Conservation (phyloP, 2,113 vertebrate species). For the Ginglymostoma cirratum region DNA sequence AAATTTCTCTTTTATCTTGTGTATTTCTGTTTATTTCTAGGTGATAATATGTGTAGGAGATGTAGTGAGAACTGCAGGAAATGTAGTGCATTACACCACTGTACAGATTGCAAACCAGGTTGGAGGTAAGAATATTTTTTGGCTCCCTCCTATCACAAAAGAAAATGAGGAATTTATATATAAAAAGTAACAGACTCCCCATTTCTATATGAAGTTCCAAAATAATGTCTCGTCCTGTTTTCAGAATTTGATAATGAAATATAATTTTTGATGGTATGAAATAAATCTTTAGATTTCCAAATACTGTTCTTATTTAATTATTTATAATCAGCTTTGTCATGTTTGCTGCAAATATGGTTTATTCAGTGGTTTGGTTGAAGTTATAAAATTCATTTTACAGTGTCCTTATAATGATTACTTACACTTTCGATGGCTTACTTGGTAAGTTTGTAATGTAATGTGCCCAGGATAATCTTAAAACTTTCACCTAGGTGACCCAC, state of each 20-base stretch:
- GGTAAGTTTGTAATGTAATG: background rate
- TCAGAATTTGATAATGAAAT: background rate
- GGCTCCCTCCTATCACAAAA: too few species aligned
- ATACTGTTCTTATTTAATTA: background rate
- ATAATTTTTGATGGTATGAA: background rate
- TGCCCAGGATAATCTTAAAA: background rate
- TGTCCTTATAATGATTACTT: background rate
- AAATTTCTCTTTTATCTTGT: slow-evolving; percentile 38
- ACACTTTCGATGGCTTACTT: background rate
- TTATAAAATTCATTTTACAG: background rate
- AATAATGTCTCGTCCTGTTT: background rate
- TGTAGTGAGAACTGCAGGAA: slow-evolving; percentile 88
- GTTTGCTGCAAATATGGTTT: background rate
- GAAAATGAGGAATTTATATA: background rate
- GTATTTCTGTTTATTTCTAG: slow-evolving; percentile 53
- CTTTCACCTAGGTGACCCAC: background rate
- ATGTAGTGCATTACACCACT: slow-evolving; percentile 72
- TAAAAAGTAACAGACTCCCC: background rate
- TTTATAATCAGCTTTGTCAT: background rate
- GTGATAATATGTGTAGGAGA: slow-evolving; percentile 76
- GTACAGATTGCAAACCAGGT: slow-evolving; percentile 85
- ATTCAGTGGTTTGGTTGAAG: background rate
- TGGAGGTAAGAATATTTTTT: slow-evolving; percentile 66
- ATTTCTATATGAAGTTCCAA: background rate
- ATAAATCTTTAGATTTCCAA: background rate